These are phyloP conservation scores for Cybosia mesomella DNA, from an alignment of 2,888 invertebrate genomes.

Conservation along the genomic window DNA sequence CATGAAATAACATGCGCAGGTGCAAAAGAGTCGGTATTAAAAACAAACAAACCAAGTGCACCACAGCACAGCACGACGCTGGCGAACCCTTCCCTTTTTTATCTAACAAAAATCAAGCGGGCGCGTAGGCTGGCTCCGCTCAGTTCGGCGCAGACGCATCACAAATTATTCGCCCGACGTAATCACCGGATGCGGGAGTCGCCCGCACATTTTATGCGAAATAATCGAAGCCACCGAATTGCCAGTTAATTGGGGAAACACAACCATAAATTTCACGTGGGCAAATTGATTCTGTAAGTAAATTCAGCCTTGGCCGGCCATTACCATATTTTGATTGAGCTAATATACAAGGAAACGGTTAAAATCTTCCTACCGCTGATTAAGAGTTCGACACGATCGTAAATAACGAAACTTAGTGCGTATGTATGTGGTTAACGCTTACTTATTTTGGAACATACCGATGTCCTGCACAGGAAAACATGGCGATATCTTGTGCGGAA, in stretches of 20 bases:
- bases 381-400: slow-evolving; percentile 70
- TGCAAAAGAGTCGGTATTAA: slow-evolving; percentile 76
- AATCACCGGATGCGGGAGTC: slow-evolving; percentile 87
- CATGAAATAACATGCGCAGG: slow-evolving; percentile 75
- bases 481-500: slow-evolving; percentile 52
- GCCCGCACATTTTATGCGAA: slow-evolving; percentile 84
- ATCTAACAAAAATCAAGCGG: slow-evolving; percentile 83
- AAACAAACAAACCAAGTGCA: slow-evolving; percentile 76
- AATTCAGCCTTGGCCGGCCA: slow-evolving; percentile 62
- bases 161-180: slow-evolving; percentile 82
- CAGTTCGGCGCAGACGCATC: slow-evolving; percentile 79
- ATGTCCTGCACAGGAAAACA: slow-evolving; percentile 52
- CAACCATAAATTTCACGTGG: slow-evolving; percentile 78
- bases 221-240: slow-evolving; percentile 86
- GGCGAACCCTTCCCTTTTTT: slow-evolving; percentile 66
- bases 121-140: slow-evolving; percentile 60
- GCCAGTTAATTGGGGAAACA: slow-evolving; percentile 85
- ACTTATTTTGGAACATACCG: slow-evolving; percentile 61
- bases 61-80: slow-evolving; percentile 46
- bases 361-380: slow-evolving; percentile 78
- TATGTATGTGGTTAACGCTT: slow-evolving; percentile 61
- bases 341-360: slow-evolving; percentile 74
- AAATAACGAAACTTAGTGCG: slow-evolving; percentile 68
- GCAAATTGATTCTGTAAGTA: slow-evolving; percentile 80
- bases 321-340: slow-evolving; percentile 84